phyloP scores from a whole-genome alignment of 2,113 vertebrate genomes.

The Takifugu flavidus region DNA sequence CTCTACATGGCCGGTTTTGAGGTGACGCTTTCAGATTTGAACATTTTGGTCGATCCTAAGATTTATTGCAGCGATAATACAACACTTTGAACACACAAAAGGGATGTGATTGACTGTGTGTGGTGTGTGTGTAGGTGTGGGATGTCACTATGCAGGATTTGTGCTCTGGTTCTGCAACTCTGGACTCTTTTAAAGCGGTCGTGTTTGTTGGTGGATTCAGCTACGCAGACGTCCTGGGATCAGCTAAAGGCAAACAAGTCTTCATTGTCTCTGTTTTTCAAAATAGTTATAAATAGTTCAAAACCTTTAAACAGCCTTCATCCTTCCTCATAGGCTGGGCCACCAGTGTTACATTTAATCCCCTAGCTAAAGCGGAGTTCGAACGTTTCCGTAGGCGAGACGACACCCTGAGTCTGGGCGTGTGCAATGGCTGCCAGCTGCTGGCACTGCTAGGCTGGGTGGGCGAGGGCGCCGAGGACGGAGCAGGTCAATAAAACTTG shows the following conservation, averaged over 20 bases:
- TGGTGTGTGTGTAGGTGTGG: constrained; percentile 80
- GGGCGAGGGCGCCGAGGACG: constrained; percentile 51
- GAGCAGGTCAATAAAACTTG: constrained; percentile 35
- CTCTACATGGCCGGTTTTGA: constrained; percentile 87
- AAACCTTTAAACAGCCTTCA: not conserved
- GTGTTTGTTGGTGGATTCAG: constrained; percentile 94
- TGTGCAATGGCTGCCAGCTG: constrained; percentile 91
- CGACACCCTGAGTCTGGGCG: constrained; percentile 87
- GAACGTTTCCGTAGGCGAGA: constrained; percentile 76
- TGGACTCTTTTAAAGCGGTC: constrained; percentile 82
- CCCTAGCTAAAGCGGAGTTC: constrained; percentile 75
- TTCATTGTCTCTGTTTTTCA: not conserved
- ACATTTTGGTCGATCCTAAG: too few species aligned
- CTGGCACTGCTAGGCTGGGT: constrained; percentile 89
- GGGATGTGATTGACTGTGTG: too few species aligned
- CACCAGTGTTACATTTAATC: constrained; percentile 81
- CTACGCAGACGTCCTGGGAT: constrained; percentile 88
- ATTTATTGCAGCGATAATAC: too few species aligned
- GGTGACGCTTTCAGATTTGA: constrained; percentile 57
- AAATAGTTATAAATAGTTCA: not conserved
- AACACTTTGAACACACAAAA: too few species aligned
- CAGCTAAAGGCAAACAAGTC: constrained; percentile 79
- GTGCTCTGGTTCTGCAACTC: constrained; percentile 73
- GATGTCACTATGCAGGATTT: constrained; percentile 92
- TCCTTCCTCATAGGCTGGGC: constrained; percentile 81